Conservation (phyloP, 1,140 invertebrate genomes). For the Drosophila orosa region DNA sequence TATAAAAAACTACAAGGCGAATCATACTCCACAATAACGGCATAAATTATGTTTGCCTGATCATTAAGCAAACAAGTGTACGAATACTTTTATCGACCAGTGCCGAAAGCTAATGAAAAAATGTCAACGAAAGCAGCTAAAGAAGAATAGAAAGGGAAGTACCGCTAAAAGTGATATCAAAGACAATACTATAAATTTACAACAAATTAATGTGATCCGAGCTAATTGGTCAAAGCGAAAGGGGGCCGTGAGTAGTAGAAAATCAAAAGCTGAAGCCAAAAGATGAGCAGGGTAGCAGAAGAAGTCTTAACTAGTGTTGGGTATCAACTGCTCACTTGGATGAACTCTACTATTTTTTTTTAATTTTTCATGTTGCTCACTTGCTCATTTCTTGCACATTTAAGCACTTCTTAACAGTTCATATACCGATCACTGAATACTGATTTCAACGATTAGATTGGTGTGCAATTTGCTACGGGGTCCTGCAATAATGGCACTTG, state of each 20-base stretch:
- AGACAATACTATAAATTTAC: constrained; percentile 56
- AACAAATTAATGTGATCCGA: constrained; percentile 33
- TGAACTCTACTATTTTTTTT: background rate
- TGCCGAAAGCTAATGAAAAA: constrained; percentile 33
- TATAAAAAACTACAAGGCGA: background rate
- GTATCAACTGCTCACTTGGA: background rate
- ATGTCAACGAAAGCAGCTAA: constrained; percentile 21
- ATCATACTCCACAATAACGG: constrained; percentile 44
- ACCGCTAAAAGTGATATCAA: constrained; percentile 27
- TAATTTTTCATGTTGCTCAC: too few relatives aligned
- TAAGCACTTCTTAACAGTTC: too few relatives aligned
- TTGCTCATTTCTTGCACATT: too few relatives aligned
- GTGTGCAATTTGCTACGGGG: too few relatives aligned
- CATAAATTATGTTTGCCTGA: too few relatives aligned
- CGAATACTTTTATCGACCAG: constrained; percentile 3
- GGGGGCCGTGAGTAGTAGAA: background rate
- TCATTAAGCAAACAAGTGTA: constrained; percentile 22
- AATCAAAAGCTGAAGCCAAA: constrained; percentile 1
- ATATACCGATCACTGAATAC: too few relatives aligned
- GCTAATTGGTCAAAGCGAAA: constrained; percentile 51
- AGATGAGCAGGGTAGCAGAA: background rate
- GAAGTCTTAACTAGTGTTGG: background rate
- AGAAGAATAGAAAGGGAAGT: constrained; percentile 9
- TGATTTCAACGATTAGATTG: too few relatives aligned
- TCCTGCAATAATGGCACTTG: too few relatives aligned